Evolutionary conservation across 2,888 invertebrate species (phyloP).

Genomic region (Elmis aenea): DNA sequence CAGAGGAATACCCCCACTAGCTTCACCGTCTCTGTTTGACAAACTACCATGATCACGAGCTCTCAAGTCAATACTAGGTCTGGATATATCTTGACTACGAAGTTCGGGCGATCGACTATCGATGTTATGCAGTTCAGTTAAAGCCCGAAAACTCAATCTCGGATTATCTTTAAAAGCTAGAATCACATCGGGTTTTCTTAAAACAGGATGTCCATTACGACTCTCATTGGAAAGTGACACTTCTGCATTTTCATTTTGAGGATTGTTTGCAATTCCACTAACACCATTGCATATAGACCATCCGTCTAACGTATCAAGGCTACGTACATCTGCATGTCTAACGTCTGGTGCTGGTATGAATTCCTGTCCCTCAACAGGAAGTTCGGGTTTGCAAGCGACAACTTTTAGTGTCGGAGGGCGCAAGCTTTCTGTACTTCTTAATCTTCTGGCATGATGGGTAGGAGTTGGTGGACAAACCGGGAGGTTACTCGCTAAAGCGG

Average conservation of each 20-base stretch:
- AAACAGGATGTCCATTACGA: constrained; percentile 15
- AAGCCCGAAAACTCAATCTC: constrained; percentile 53
- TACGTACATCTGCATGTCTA: constrained; percentile 43
- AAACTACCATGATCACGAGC: constrained; percentile 22
- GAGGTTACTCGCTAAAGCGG: constrained; percentile 39
- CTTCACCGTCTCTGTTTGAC: constrained; percentile 44
- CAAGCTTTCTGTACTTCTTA: constrained; percentile 48
- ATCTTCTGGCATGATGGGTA: constrained; percentile 74
- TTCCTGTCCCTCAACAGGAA: constrained; percentile 35
- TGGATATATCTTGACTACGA: constrained; percentile 29
- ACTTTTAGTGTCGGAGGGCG: constrained; percentile 53
- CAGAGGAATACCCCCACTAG: constrained; percentile 49
- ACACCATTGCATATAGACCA: constrained; percentile 24
- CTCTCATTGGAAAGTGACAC: constrained; percentile 6
- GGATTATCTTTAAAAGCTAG: constrained; percentile 37
- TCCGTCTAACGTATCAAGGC: constrained; percentile 36
- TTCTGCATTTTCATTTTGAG: constrained; percentile 4
- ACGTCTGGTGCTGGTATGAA: constrained; percentile 43
- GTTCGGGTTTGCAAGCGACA: constrained; percentile 14
- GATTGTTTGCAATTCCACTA: constrained; percentile 7
- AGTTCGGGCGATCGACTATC: constrained; percentile 47
- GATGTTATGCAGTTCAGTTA: constrained; percentile 54
- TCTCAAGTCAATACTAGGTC: constrained; percentile 29
- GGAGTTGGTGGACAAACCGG: constrained; percentile 83
- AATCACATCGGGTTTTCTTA: constrained; percentile 14